Evolutionary conservation across 1,140 invertebrate species (phyloP).

Genomic region (Gryon sp.): DNA sequence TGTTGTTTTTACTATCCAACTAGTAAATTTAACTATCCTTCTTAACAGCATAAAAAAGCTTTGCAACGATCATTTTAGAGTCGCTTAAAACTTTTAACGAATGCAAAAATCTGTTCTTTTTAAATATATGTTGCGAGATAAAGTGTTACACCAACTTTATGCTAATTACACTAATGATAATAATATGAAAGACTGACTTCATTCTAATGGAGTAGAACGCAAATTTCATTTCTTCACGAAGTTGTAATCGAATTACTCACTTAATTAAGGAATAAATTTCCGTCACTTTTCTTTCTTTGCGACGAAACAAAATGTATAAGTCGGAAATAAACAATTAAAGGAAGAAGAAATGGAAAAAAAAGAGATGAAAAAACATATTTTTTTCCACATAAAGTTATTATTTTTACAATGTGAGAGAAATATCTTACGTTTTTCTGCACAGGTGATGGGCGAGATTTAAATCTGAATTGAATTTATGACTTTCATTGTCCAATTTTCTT

Average conservation of each 20-base stretch:
- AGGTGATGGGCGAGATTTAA: slow-evolving; percentile 38
- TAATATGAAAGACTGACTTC: slow-evolving; percentile 28
- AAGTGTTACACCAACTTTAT: slow-evolving; percentile 22
- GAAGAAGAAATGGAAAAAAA: not conserved
- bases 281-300: not conserved
- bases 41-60: too few relatives aligned
- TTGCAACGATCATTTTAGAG: too few relatives aligned
- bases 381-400: not conserved
- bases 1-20: too few relatives aligned
- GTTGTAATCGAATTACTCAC: slow-evolving; percentile 17
- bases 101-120: slow-evolving; percentile 8
- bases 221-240: slow-evolving; percentile 20
- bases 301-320: slow-evolving; percentile 1
- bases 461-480: slow-evolving; percentile 55
- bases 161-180: slow-evolving; percentile 34
- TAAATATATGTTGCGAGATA: slow-evolving; percentile 5
- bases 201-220: slow-evolving; percentile 15
- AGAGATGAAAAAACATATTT: not conserved
- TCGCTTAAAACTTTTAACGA: too few relatives aligned
- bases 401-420: too few relatives aligned
- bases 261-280: too few relatives aligned
- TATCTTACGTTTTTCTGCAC: slow-evolving; percentile 28
- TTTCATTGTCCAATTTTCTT: slow-evolving; percentile 50
- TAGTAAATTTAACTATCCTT: too few relatives aligned
- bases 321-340: slow-evolving; percentile 5